These are phyloP conservation scores for Junonia oenone DNA, from an alignment of 2,888 invertebrate genomes.

Conservation along the genomic window DNA sequence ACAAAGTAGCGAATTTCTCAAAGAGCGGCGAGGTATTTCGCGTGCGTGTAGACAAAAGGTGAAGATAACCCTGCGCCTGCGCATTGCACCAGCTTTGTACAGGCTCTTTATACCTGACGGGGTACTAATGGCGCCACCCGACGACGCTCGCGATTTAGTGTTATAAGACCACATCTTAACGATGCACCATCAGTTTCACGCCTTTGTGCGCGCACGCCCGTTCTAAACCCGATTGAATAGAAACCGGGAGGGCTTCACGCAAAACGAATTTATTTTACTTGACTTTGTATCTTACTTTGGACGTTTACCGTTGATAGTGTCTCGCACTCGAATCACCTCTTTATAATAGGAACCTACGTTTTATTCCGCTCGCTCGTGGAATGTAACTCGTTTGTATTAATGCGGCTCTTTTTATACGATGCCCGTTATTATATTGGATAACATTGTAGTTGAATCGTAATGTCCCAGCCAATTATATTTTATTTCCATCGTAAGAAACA, in stretches of 20 bases:
- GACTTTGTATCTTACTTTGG: conserved; percentile 19
- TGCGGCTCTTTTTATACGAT: conserved; percentile 4
- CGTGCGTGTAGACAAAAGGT: conserved; percentile 26
- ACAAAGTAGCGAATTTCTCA: conserved; percentile 29
- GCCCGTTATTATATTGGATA: conserved; percentile 2
- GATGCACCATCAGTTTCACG: conserved; percentile 35
- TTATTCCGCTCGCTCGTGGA: neutral
- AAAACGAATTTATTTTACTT: conserved; percentile 23
- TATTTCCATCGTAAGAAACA: conserved; percentile 18
- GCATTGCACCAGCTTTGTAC: conserved; percentile 22
- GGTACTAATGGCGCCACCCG: conserved; percentile 51
- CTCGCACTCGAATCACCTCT: neutral
- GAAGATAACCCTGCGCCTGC: conserved; percentile 24
- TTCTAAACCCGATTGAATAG: conserved; percentile 20
- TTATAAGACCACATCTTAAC: conserved; percentile 33
- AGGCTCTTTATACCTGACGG: conserved; percentile 37
- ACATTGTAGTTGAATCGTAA: conserved; percentile 10
- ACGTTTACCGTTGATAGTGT: conserved; percentile 12
- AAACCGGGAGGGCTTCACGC: conserved; percentile 21
- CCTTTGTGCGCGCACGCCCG: conserved; percentile 23
- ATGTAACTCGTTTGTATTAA: neutral
- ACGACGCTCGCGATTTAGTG: conserved; percentile 38
- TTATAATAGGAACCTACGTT: neutral
- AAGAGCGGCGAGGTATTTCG: conserved; percentile 22
- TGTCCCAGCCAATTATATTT: conserved; percentile 25